Evolutionary conservation across 1,140 invertebrate genomes (phyloP).

Genomic region (Atta cephalotes): DNA sequence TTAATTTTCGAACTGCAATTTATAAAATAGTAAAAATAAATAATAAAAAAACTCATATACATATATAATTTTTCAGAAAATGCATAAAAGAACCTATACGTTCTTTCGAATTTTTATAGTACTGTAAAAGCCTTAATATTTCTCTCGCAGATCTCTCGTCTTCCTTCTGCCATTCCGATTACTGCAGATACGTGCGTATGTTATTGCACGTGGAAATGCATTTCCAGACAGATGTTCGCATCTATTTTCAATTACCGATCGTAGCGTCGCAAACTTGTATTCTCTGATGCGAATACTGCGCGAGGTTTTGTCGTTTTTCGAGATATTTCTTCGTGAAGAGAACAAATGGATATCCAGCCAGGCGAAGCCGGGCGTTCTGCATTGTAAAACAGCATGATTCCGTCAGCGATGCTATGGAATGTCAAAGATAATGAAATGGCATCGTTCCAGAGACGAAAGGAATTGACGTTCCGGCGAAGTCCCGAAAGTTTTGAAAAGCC

Average conservation of each 20-base stretch:
- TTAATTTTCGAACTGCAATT: neutral
- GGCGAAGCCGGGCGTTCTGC: slow-evolving; percentile 1
- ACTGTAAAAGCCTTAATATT: slow-evolving; percentile 1
- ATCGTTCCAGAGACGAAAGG: slow-evolving; percentile 59
- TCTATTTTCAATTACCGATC: slow-evolving; percentile 37
- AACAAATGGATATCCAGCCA: neutral
- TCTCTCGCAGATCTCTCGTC: slow-evolving; percentile 3
- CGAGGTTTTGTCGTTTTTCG: neutral
- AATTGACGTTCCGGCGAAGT: slow-evolving; percentile 32
- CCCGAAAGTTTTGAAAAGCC: slow-evolving; percentile 49
- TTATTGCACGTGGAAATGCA: slow-evolving; percentile 21
- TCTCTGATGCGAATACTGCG: too few relatives aligned
- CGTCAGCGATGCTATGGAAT: slow-evolving; percentile 27
- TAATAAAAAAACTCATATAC: neutral
- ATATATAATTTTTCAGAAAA: neutral
- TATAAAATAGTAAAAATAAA: neutral
- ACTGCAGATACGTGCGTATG: slow-evolving; percentile 16
- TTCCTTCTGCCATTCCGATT: neutral
- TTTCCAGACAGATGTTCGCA: slow-evolving; percentile 5
- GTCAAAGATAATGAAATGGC: slow-evolving; percentile 72
- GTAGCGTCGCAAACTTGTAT: neutral
- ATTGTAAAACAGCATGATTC: slow-evolving; percentile 39
- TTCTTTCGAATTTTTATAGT: slow-evolving; percentile 2
- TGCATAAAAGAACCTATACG: neutral
- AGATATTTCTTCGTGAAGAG: neutral